Base-by-base conservation (phyloP, 2,113 vertebrate genomes). In the Xenus cinereus region DNA sequence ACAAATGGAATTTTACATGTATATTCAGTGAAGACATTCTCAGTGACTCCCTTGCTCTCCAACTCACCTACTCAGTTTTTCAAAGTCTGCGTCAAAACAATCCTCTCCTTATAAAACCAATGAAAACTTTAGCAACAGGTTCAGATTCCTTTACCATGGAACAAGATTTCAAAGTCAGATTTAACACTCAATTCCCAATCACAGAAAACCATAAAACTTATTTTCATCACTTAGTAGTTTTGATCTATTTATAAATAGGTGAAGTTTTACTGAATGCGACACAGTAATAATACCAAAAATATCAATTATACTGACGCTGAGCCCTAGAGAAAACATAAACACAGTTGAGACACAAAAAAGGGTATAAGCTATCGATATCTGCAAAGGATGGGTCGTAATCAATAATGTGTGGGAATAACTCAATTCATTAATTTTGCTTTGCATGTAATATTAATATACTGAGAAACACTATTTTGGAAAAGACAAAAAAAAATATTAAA, bases 371-470 rank as follows among this genome's bases (percentile, higher is more conserved):
- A 76, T 37, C 79, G 74, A 80, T 26, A 91, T 24, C 28, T 66
- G 12, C 41, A 74, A 43, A 90, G 12, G 24, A 77, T 69, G 63
- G 53, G 89, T 56, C 67, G 8, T 27, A 95, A 94, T 96, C 97
- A 93, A 96, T 97, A 97, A 77, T 45, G n/a, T 89, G 80, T 82
- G 60, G 28, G 21, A 18, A 59, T 87, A 89, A 95, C 45, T 93
- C 64, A 80, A 80, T 87, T 93, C 95, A 87, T 92, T 91, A 20
- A 45, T 85, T 76, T 97, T 82, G 4, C 43, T 74, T 87, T 90
- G 67, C 81, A 90, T 74, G 85, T 76, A 82, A 95, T 73, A 89
- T 57, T 86, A 95, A 94, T 64, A 90, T 5, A 90, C 53, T 22
- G 54, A 92, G 53, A 90, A 95, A 86, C 30, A 72, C 60, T 57